Evolutionary conservation across 2,888 invertebrate species (phyloP), one percentile per base, ranked within the genome.

Genomic region (Reticulitermes lucifugus): DNA sequence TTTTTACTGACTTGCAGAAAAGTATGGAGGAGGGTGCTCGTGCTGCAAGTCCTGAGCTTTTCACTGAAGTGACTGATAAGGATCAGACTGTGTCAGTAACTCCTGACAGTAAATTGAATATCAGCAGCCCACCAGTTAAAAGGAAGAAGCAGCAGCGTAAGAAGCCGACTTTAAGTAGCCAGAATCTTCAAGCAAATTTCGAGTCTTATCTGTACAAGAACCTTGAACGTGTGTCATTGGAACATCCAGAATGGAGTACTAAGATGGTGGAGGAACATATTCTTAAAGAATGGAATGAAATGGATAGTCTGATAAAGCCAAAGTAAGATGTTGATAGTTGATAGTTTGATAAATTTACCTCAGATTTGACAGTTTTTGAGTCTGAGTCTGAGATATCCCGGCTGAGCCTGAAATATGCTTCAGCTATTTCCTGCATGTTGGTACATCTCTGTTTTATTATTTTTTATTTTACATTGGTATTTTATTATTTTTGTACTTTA

Each of bases 201-300:
- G 46, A 70, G 46, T n/a, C 41, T 25, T 85, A 70, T 83, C 10
- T 82, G 51, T 91, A 92, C 87, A 87, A 92, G 43, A 91, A 91
- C 87, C 91, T 91, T 88, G 92, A 93, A 87, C 88, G 89, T 41
- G 88, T 93, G 21, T 90, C 92, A 82, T 92, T 92, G 79, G 91
- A 92, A 87, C 91, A 93, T 88, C 92, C 93, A 1, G 90, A 93
- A 75, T 89, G 93, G 14, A 90, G 60, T 65, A 29, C n/a, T 60
- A 86, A 87, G 43, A 87, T 88, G 75, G 83, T 88, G 18, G 87
- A 88, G 35, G 87, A 87, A 65, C 87, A 87, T 75, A 65, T 88
- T 83, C 85, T 86, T 77, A 88, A 87, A 43, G 84, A 86, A 82
- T 88, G 88, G 88, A 84, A 84, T 43, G 87, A 86, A 71, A 83